Evolutionary conservation across 2,113 vertebrate genomes (phyloP).

Genomic region (Blennius ocellaris): DNA sequence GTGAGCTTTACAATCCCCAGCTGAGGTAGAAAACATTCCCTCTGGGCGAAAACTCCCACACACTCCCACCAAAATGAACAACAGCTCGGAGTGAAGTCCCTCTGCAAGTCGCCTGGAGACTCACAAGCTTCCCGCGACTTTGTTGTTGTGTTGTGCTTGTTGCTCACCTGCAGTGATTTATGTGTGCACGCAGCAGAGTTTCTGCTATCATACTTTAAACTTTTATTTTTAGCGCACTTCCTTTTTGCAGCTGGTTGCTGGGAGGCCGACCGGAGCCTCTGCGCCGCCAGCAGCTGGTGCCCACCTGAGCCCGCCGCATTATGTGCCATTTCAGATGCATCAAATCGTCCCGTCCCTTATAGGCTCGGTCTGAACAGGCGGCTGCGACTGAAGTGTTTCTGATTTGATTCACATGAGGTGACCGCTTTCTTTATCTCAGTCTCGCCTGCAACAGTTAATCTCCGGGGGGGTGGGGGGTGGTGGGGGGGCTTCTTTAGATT

Average conservation of each 20-base stretch:
- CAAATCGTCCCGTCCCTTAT: constrained; percentile 16
- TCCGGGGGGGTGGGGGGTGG: constrained; percentile 3
- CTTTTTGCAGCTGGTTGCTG: constrained; percentile 5
- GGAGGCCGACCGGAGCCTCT: constrained; percentile 13
- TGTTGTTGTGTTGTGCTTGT: constrained; percentile 58
- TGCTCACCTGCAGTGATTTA: constrained; percentile 64
- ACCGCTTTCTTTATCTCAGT: constrained; percentile 42
- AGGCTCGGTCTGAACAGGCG: constrained; percentile 24
- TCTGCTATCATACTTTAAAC: constrained; percentile 32
- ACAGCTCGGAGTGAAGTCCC: constrained; percentile 60
- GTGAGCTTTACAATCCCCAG: constrained; percentile 62
- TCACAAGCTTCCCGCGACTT: constrained; percentile 43
- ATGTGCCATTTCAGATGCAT: constrained; percentile 14
- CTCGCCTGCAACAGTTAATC: constrained; percentile 38
- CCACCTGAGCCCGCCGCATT: constrained; percentile 23
- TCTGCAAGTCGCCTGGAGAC: constrained; percentile 61
- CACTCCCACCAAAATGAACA: constrained; percentile 63
- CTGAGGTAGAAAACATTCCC: constrained; percentile 68
- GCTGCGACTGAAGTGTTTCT: constrained; percentile 28
- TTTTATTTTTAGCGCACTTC: constrained; percentile 58
- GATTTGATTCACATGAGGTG: constrained; percentile 38
- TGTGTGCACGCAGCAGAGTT: constrained; percentile 27
- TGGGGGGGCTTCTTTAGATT: constrained; percentile 22
- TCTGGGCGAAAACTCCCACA: constrained; percentile 73
- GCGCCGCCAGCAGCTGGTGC: constrained; percentile 26